Evolutionary conservation across 2,888 invertebrate species (phyloP), one percentile per base, ranked within the genome.

Genomic region (Andrena marginata): DNA sequence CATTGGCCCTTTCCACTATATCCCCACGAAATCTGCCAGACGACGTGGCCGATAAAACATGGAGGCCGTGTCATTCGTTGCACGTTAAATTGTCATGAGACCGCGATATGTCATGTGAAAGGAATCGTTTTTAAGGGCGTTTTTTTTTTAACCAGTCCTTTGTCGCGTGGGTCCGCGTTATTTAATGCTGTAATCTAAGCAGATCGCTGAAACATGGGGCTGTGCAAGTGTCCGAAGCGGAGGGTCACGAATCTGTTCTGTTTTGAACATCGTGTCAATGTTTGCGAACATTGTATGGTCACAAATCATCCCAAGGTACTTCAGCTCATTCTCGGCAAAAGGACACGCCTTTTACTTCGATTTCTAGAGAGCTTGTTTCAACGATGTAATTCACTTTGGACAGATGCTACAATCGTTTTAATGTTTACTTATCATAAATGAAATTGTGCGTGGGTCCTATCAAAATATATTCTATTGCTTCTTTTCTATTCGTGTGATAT

Each of bases 191-290:
- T 67, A 68, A 73, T 31, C 20, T 62, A 60, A 10, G 10, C 0
- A 29, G 48, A 26, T 62, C 20, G 59, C 54, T 33, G 23, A 63
- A 94, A 90, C 92, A 99, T 99, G 99, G 99, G 99, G 85, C 95
- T 99, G 85, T 99, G 99, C 95, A 99, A 99, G 94, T 99, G 99
- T 95, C 99, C 99, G 26, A 99, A 99, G 94, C 96, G 98, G 90
- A 97, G 97, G 95, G 99, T 99, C 85, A 99, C 99, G 77, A 99
- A 98, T 95, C 97, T 99, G 94, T 99, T 99, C 95, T 99, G 99
- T 95, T 99, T 99, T 94, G 99, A 99, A 94, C 99, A 99, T 94
- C 95, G 99, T 91, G 99, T 99, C 42, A 99, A 99, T 96, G 99
- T 99, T 92, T 99, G 99, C 95, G 99, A 99, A 95, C 97, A 98